phyloP scores from a whole-genome alignment of 2,797 vertebrate species.

The Alcedo atthis region DNA sequence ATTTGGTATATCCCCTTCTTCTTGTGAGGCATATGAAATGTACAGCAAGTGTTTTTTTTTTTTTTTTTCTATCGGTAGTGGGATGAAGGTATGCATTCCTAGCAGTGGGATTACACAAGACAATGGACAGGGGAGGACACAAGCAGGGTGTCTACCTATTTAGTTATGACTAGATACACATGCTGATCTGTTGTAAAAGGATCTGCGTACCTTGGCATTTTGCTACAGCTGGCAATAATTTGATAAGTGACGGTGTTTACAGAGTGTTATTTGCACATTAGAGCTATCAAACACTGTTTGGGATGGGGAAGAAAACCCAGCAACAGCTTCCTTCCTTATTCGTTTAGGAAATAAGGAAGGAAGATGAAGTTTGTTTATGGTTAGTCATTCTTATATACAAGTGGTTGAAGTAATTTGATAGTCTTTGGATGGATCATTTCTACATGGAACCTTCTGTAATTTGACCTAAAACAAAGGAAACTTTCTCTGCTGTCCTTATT shows the following conservation, averaged over 20 bases:
- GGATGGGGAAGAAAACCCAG: neutral
- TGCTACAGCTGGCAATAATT: neutral
- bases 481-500: neutral
- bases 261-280: neutral
- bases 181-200: neutral
- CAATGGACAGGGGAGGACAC: neutral
- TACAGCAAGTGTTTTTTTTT: accelerated
- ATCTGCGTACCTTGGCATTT: neutral
- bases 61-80: neutral
- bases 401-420: neutral
- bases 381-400: neutral
- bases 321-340: neutral
- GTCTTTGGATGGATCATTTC: neutral
- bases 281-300: neutral
- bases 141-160: neutral
- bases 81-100: neutral
- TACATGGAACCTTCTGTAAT: neutral
- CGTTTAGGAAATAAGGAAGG: neutral
- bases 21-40: neutral
- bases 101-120: neutral
- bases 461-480: neutral
- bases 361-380: neutral
- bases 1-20: neutral
- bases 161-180: neutral
- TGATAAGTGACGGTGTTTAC: neutral